Conservation (phyloP, 2,888 invertebrate genomes). For the Scaeva pyrastri region DNA sequence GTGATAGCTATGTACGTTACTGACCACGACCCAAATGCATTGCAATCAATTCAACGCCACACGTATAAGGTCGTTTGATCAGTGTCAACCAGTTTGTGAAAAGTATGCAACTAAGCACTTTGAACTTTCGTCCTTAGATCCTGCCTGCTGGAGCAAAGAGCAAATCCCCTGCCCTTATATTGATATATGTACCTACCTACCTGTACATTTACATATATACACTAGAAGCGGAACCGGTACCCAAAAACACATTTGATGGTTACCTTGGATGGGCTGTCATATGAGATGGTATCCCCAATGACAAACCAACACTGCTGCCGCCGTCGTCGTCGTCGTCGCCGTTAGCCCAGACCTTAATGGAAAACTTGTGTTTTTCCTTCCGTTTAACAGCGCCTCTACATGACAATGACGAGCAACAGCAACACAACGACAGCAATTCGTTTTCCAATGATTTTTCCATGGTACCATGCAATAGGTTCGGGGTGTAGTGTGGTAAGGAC, state of each 20-base stretch:
- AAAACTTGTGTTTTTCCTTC: slow-evolving; percentile 75
- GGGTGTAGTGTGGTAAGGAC: not conserved
- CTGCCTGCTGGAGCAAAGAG: slow-evolving; percentile 18
- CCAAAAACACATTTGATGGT: slow-evolving; percentile 45
- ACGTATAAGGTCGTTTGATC: slow-evolving; percentile 8
- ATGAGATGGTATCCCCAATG: slow-evolving; percentile 45
- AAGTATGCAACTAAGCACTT: slow-evolving; percentile 33
- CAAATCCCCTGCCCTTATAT: not conserved
- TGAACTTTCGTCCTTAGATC: slow-evolving; percentile 22
- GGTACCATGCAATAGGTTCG: slow-evolving; percentile 15
- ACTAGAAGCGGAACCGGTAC: not conserved
- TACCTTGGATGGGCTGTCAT: slow-evolving; percentile 28
- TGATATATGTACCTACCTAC: too few relatives aligned
- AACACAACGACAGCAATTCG: slow-evolving; percentile 70
- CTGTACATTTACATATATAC: not conserved
- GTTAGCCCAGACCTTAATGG: slow-evolving; percentile 64
- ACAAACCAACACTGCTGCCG: slow-evolving; percentile 61
- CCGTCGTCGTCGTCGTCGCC: too few relatives aligned
- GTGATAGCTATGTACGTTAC: too few relatives aligned
- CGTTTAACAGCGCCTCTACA: slow-evolving; percentile 69
- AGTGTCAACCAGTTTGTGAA: slow-evolving; percentile 16
- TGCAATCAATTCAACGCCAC: slow-evolving; percentile 60
- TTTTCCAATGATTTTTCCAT: slow-evolving; percentile 71
- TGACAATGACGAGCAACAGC: slow-evolving; percentile 48
- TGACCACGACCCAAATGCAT: slow-evolving; percentile 52